Evolutionary conservation across 2,797 vertebrate genomes (phyloP).

Genomic region (Helarctos malayanus): DNA sequence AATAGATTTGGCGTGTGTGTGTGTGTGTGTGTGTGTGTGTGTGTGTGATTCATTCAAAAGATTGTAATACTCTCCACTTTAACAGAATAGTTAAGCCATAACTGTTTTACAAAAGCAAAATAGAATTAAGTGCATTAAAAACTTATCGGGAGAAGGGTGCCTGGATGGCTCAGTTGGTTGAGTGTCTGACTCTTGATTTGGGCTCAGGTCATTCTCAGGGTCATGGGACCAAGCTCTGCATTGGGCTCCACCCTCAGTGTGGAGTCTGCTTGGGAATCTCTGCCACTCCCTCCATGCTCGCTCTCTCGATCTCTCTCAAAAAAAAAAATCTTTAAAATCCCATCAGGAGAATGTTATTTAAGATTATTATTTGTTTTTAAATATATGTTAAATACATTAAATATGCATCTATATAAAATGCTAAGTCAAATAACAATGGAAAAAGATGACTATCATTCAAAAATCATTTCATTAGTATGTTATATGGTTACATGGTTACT

Average conservation of each 20-base stretch:
- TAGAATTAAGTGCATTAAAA: slow-evolving; percentile 13
- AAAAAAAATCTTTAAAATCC: background rate
- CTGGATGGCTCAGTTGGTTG: background rate
- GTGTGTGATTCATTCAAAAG: background rate
- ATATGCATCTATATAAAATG: background rate
- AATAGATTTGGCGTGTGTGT: background rate
- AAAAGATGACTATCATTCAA: slow-evolving; percentile 10
- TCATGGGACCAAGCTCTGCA: background rate
- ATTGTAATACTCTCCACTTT: background rate
- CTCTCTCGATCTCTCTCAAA: background rate
- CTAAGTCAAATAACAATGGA: slow-evolving; percentile 15
- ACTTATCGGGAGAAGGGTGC: background rate
- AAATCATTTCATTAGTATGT: background rate
- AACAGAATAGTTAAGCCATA: background rate
- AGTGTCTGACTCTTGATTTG: background rate
- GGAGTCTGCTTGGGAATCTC: background rate
- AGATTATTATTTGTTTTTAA: background rate
- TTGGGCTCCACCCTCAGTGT: background rate
- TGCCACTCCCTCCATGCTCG: background rate
- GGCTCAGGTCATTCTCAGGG: background rate
- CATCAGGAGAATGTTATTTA: background rate
- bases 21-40: background rate
- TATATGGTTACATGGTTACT: slow-evolving; percentile 18
- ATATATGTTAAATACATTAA: slow-evolving; percentile 27
- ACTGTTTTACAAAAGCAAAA: background rate